Evolutionary conservation across 2,888 invertebrate species (phyloP).

Genomic region (Nomada goodeniana): DNA sequence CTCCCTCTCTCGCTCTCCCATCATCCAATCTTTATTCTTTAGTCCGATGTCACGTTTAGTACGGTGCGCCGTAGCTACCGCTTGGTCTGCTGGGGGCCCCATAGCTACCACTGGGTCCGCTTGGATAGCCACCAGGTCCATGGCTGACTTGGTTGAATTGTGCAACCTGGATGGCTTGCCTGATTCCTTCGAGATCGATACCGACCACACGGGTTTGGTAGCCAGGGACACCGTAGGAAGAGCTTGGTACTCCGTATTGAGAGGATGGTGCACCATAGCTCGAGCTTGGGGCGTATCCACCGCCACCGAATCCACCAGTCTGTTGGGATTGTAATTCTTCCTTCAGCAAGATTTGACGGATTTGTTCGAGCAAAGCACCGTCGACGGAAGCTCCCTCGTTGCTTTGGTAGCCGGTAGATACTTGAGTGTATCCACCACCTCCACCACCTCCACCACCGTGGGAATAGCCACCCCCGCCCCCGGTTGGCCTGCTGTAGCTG

Average conservation of each 20-base stretch:
- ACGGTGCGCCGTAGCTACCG: constrained; percentile 90
- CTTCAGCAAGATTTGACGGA: constrained; percentile 93
- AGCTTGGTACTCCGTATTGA: constrained; percentile 86
- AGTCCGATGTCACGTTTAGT: constrained; percentile 80
- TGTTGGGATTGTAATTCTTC: constrained; percentile 90
- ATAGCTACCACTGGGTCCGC: constrained; percentile 83
- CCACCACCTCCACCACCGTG: constrained; percentile 83
- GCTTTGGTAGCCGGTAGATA: constrained; percentile 92
- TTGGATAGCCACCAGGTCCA: constrained; percentile 84
- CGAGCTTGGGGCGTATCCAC: constrained; percentile 81
- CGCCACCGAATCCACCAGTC: constrained; percentile 85
- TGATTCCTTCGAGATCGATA: constrained; percentile 93
- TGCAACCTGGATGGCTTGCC: constrained; percentile 94
- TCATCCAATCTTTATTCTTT: constrained; percentile 41
- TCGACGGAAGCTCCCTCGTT: constrained; percentile 94
- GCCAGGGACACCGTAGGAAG: constrained; percentile 88
- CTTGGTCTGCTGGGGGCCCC: constrained; percentile 85
- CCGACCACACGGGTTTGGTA: constrained; percentile 90
- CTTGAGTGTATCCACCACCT: constrained; percentile 90
- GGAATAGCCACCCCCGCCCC: constrained; percentile 84
- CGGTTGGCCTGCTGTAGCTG: constrained; percentile 86
- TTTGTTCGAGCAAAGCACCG: constrained; percentile 91
- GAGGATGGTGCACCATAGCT: constrained; percentile 85
- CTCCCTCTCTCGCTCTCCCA: constrained; percentile 52
- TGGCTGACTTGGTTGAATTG: constrained; percentile 91